These are phyloP conservation scores for Drosophila monieri DNA, from an alignment of 2,888 invertebrate species.

Conservation along the genomic window DNA sequence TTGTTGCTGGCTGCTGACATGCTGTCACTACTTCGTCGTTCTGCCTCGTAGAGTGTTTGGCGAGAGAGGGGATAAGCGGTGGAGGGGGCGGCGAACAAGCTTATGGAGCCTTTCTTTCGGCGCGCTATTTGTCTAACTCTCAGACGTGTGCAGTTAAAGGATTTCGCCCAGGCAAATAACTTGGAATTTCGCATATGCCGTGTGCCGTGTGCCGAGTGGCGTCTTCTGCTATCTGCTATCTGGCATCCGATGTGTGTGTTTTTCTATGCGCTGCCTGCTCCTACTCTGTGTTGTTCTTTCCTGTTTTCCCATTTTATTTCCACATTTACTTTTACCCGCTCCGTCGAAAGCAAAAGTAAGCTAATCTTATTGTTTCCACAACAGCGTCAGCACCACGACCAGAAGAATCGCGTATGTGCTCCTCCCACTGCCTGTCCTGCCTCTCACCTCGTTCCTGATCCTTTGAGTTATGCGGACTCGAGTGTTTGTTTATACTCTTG, in stretches of 20 bases:
- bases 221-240: slow-evolving; percentile 23
- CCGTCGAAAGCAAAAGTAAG: slow-evolving; percentile 67
- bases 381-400: slow-evolving; percentile 46
- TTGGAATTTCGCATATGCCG: slow-evolving; percentile 44
- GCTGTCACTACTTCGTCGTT: slow-evolving; percentile 42
- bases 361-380: slow-evolving; percentile 78
- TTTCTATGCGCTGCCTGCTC: slow-evolving; percentile 62
- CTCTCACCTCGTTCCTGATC: slow-evolving; percentile 62
- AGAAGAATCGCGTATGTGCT: slow-evolving; percentile 17
- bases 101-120: slow-evolving; percentile 50
- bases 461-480: slow-evolving; percentile 72
- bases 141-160: slow-evolving; percentile 76
- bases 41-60: background rate
- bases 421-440: slow-evolving; percentile 1
- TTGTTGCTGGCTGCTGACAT: slow-evolving; percentile 52
- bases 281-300: slow-evolving; percentile 68
- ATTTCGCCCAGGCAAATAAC: slow-evolving; percentile 72
- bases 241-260: slow-evolving; percentile 64
- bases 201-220: slow-evolving; percentile 29
- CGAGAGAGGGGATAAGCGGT: too few relatives aligned
- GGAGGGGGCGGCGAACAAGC: slow-evolving; percentile 17
- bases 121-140: slow-evolving; percentile 74
- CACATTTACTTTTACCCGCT: slow-evolving; percentile 62
- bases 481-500: slow-evolving; percentile 64
- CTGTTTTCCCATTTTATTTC: slow-evolving; percentile 72